Conservation (phyloP, 2,113 vertebrate species). For the Ammodytes marinus region DNA sequence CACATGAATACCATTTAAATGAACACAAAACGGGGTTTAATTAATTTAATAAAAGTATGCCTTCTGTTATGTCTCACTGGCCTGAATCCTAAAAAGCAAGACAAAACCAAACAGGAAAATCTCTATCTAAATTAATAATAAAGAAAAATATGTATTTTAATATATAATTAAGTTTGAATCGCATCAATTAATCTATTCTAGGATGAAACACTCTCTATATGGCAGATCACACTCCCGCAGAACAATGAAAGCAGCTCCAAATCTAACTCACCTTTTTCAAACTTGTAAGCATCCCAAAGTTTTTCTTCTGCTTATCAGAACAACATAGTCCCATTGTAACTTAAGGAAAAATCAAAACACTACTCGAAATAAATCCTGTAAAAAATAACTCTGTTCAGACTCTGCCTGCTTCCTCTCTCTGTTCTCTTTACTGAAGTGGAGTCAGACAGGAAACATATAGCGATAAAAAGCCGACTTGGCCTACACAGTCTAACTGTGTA, state of each 20-base stretch:
- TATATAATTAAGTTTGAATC: neutral
- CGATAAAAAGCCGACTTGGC: slow-evolving; percentile 73
- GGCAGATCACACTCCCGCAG: neutral
- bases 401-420: slow-evolving; percentile 60
- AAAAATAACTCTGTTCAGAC: slow-evolving; percentile 18
- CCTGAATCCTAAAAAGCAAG: neutral
- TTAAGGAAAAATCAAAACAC: slow-evolving; percentile 31
- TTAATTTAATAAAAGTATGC: neutral
- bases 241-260: neutral
- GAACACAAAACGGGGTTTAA: neutral
- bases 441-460: slow-evolving; percentile 78
- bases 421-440: slow-evolving; percentile 65
- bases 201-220: neutral
- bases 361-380: slow-evolving; percentile 43
- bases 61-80: neutral
- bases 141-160: neutral
- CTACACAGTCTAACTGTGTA: slow-evolving; percentile 53
- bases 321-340: slow-evolving; percentile 86
- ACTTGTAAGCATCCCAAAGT: slow-evolving; percentile 65
- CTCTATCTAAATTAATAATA: neutral
- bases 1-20: neutral
- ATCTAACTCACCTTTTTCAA: slow-evolving; percentile 81
- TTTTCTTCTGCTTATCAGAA: slow-evolving; percentile 78
- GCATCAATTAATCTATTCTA: neutral
- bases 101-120: neutral